phyloP scores from a whole-genome alignment of 2,797 vertebrate species.

The Pyrocephalus nanus region DNA sequence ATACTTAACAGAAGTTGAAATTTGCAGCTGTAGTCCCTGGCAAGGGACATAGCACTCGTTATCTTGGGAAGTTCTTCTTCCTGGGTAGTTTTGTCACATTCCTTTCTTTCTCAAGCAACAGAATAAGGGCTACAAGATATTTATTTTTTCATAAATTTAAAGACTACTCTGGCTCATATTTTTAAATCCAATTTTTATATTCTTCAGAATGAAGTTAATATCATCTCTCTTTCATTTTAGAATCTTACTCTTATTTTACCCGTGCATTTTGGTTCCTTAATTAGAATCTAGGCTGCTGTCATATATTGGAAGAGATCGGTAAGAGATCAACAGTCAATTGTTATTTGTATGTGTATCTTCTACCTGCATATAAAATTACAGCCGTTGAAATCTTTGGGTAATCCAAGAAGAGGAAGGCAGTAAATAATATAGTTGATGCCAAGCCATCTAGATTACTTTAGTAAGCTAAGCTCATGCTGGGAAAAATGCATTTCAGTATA shows the following conservation, averaged over 20 bases:
- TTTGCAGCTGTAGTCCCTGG: neutral
- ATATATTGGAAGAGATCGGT: neutral
- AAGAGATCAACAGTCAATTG: neutral
- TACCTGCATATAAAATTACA: neutral
- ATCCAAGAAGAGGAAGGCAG: neutral
- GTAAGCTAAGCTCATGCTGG: neutral
- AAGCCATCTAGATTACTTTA: neutral
- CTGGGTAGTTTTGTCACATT: neutral
- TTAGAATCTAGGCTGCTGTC: neutral
- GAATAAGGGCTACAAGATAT: neutral
- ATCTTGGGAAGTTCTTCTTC: neutral
- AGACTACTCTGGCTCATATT: neutral
- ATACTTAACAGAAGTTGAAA: neutral
- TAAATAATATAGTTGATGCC: neutral
- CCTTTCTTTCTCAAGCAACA: neutral
- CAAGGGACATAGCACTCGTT: neutral
- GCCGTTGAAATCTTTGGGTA: neutral
- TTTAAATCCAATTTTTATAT: neutral
- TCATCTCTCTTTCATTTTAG: neutral
- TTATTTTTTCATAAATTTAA: neutral
- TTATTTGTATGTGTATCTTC: neutral
- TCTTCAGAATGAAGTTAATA: neutral
- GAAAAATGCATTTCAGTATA: neutral
- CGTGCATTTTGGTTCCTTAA: neutral
- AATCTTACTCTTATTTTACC: neutral